Conservation (phyloP, 2,113 vertebrate genomes). For the Origma solitaria region DNA sequence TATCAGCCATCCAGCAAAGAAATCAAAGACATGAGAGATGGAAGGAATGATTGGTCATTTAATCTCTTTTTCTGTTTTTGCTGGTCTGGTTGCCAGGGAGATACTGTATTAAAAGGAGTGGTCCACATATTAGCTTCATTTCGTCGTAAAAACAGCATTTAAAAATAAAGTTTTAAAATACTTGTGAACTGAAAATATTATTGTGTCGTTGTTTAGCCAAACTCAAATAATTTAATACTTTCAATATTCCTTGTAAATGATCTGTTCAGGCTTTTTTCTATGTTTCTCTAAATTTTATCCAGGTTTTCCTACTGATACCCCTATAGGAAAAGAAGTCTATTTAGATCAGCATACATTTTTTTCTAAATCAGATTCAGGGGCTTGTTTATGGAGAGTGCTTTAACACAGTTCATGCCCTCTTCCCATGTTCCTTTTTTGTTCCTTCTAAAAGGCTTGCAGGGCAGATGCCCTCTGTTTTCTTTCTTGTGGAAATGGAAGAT, state of each 20-base stretch:
- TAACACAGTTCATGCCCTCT: neutral
- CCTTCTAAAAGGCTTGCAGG: neutral
- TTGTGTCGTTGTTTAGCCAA: conserved; percentile 32
- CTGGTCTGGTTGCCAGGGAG: neutral
- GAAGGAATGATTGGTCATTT: conserved; percentile 35
- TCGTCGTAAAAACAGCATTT: conserved; percentile 27
- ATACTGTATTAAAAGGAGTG: conserved; percentile 46
- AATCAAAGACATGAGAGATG: conserved; percentile 11
- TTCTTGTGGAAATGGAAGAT: neutral
- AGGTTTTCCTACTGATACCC: neutral
- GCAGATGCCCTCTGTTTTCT: neutral
- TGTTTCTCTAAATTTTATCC: neutral
- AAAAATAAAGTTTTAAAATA: conserved; percentile 55
- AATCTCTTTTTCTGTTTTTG: conserved; percentile 47
- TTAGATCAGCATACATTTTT: neutral
- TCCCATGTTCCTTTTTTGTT: neutral
- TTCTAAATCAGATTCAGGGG: neutral
- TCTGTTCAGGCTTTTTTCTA: neutral
- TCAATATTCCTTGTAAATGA: neutral
- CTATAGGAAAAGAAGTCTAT: neutral
- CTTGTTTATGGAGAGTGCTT: neutral
- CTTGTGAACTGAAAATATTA: conserved; percentile 6
- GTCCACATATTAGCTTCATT: neutral
- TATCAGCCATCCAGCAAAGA: conserved; percentile 36
- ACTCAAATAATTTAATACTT: conserved; percentile 14